These are phyloP conservation scores for Naja naja DNA, from an alignment of 2,113 vertebrate species.

Conservation along the genomic window DNA sequence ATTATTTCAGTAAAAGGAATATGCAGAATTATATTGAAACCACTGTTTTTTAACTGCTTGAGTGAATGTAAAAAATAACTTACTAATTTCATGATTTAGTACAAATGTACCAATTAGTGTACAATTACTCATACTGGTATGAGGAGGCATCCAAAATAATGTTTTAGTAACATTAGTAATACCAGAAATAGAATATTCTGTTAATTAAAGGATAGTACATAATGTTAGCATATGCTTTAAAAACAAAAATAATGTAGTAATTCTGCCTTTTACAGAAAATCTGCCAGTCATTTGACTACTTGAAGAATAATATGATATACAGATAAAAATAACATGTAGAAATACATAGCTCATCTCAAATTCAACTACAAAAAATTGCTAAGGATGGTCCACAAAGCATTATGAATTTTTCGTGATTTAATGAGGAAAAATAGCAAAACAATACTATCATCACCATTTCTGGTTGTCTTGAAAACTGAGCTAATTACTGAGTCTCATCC, in stretches of 20 bases:
- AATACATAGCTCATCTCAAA: not conserved
- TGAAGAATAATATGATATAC: not conserved
- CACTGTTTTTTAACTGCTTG: not conserved
- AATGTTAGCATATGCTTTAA: not conserved
- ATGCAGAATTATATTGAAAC: not conserved
- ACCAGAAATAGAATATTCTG: not conserved
- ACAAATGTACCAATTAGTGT: not conserved
- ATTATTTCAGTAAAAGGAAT: not conserved
- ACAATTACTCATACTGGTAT: not conserved
- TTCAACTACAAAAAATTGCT: not conserved
- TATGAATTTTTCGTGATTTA: not conserved
- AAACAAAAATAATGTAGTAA: not conserved
- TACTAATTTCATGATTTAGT: not conserved
- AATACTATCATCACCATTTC: not conserved
- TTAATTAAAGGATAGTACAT: not conserved
- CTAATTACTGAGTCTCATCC: not conserved
- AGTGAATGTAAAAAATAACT: not conserved
- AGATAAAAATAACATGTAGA: not conserved
- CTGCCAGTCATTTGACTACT: not conserved
- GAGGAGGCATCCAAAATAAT: not conserved
- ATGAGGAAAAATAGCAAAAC: not conserved
- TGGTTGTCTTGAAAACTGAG: conserved; percentile 1
- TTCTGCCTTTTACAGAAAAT: not conserved
- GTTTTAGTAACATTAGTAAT: not conserved
- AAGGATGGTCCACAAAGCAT: not conserved